Base-by-base conservation (phyloP, 2,888 invertebrate genomes). In the Limnephilus marmoratus region DNA sequence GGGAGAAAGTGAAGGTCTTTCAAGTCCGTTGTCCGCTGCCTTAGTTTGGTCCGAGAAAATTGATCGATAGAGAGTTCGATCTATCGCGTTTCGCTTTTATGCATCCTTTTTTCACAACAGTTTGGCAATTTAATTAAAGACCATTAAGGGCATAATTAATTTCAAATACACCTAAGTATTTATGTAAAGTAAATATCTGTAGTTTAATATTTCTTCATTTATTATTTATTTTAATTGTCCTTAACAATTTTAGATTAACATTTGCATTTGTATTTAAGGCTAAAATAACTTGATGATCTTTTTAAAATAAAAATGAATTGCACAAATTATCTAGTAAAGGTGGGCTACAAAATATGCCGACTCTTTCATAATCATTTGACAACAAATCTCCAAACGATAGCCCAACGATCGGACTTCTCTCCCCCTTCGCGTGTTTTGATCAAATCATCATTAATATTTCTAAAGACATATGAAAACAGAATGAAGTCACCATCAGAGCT, bases 1-100 rank as follows among this genome's bases (percentile, higher is more conserved):
- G 34, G 29, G 88, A 89, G 88, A 89, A 89, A 89, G 88, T 89
- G 80, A 89, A 89, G 88, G 88, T 81, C 45, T 81, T n/a, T 24
- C 68, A 9, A 68, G 68, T 68, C 68, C 24, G 88, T 80, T 12
- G 29, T 41, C 37, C 85, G 45, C 37, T n/a, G 31, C 24, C 68
- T 68, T 18, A 15, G n/a, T 88, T 37, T 37, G 68, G 88, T 37
- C 37, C 88, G 86, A 45, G n/a, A 13, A 29, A n/a, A 68, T 68
- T 68, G 68, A 68, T 68, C 68, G 68, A 68, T 68, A 68, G 68
- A 68, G 68, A n/a, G 68, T 68, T 68, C 24, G 68, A 68, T 24
- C 68, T 68, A 68, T 68, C 18, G 68, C 68, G 68, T 1, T 68
- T 68, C 68, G 18, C 18, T 24, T 68, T 68, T 85, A 34, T 31